Conservation (phyloP, 2,888 invertebrate genomes). For the Pheosia tremula region DNA sequence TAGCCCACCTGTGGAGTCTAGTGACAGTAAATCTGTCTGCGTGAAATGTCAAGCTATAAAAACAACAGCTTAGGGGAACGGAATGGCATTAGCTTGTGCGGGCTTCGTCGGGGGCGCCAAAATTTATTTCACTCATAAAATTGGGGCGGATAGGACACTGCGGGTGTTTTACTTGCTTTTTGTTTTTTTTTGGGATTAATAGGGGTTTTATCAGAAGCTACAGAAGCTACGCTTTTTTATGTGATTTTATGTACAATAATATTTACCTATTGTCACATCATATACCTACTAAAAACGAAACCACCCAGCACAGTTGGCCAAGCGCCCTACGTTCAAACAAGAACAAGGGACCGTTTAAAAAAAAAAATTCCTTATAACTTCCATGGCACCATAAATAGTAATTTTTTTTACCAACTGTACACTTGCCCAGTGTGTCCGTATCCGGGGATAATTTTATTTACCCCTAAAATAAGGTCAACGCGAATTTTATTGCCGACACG, state of each 20-base stretch:
- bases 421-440: too few species aligned
- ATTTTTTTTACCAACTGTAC: too few species aligned
- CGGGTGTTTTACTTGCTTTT: background rate
- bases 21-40: background rate
- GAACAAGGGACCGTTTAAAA: too few species aligned
- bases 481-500: background rate
- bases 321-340: too few species aligned
- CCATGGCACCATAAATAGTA: too few species aligned
- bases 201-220: background rate
- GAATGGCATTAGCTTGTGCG: background rate
- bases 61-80: conserved; percentile 1
- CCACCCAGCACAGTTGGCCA: too few species aligned
- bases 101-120: background rate
- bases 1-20: background rate
- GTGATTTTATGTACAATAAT: background rate
- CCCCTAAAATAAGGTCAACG: too few species aligned
- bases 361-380: too few species aligned
- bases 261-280: too few species aligned
- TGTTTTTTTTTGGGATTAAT: background rate
- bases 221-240: too few species aligned
- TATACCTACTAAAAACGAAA: too few species aligned
- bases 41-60: conserved; percentile 1
- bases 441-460: too few species aligned
- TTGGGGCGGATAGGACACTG: background rate
- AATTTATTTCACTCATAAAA: conserved; percentile 4